phyloP scores from a whole-genome alignment of 2,797 vertebrate genomes.

The Caiman crocodilus region DNA sequence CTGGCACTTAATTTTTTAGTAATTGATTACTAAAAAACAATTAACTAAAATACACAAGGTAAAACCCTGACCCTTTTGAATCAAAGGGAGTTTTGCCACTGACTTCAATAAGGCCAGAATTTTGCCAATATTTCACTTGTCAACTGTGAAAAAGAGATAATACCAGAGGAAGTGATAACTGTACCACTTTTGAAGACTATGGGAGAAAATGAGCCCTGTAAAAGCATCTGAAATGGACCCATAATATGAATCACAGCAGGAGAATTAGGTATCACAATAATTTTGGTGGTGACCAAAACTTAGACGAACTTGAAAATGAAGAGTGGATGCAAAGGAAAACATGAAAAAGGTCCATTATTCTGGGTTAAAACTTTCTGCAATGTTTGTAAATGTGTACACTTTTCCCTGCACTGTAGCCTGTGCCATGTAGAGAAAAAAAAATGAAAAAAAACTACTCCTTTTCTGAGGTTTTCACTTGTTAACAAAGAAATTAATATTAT shows the following conservation, averaged over 20 bases:
- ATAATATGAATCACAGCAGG: neutral
- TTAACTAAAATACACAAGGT: neutral
- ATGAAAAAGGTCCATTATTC: neutral
- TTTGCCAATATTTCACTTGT: neutral
- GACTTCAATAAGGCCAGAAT: neutral
- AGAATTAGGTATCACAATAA: neutral
- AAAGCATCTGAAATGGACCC: neutral
- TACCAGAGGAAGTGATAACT: neutral
- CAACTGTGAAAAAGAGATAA: no score
- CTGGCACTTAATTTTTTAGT: conserved; percentile 8
- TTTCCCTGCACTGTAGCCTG: neutral
- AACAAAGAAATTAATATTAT: conserved; percentile 13
- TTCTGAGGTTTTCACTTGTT: neutral
- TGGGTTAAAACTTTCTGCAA: conserved; percentile 11
- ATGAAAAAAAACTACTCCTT: neutral
- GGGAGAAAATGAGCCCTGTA: neutral
- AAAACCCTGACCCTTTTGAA: neutral
- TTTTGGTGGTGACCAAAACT: neutral
- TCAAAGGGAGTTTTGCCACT: neutral
- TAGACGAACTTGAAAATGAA: neutral
- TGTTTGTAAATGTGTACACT: neutral
- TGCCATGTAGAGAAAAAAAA: neutral
- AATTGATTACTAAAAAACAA: conserved; percentile 12
- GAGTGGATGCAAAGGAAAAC: neutral
- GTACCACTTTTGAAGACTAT: neutral